Percentiles rank a stretch among this genome's conserved stretches.
Conservation (phyloP, 2,797 vertebrate genomes). For the Vultur gryphus region DNA sequence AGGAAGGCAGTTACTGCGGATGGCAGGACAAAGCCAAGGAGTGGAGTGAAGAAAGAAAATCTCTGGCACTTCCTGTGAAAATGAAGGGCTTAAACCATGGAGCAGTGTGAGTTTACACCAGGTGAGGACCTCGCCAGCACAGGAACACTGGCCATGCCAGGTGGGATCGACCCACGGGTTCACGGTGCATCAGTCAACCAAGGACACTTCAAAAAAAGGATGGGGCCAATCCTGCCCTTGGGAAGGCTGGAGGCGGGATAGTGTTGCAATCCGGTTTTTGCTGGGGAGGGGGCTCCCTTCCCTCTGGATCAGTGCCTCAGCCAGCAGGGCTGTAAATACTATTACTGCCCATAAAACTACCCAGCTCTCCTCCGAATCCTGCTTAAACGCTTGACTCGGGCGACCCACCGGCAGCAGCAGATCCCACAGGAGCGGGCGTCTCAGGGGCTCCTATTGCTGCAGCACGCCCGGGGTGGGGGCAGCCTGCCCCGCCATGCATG, state of each 20-base stretch:
- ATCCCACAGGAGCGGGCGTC: background rate
- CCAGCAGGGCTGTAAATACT: background rate
- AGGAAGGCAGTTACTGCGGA: background rate
- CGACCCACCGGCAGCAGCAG: background rate
- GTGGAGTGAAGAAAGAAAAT: background rate
- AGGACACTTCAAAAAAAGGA: background rate
- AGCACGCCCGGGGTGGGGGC: background rate
- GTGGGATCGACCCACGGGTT: fast-evolving
- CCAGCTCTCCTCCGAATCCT: background rate
- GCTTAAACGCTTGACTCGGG: background rate
- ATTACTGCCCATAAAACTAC: constrained; percentile 10
- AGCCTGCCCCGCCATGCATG: background rate
- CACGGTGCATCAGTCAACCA: fast-evolving
- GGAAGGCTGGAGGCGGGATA: background rate
- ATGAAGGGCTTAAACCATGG: background rate
- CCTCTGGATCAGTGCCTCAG: background rate
- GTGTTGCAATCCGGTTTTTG: background rate
- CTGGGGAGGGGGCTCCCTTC: background rate
- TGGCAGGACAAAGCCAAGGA: background rate
- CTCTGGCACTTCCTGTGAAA: background rate
- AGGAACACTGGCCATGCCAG: background rate
- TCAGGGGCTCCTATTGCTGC: background rate
- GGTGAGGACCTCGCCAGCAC: background rate
- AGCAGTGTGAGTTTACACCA: background rate
- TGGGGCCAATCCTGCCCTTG: background rate